phyloP scores from a whole-genome alignment of 2,797 vertebrate genomes.

The Lepus oiostolus region DNA sequence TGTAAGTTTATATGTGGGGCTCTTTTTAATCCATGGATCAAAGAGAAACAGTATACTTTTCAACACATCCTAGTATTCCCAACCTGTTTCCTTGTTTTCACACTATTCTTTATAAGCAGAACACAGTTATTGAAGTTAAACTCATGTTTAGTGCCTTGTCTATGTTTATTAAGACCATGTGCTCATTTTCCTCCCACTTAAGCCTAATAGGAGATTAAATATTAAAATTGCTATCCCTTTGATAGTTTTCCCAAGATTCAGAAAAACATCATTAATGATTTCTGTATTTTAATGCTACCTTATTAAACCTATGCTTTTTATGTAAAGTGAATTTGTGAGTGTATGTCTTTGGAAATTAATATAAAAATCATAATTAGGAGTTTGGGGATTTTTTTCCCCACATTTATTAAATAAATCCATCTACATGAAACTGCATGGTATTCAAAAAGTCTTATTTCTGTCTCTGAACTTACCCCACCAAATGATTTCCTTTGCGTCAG shows the following conservation, averaged over 20 bases:
- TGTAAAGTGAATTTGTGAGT: not conserved
- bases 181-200: not conserved
- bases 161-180: not conserved
- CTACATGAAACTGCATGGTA: not conserved
- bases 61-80: not conserved
- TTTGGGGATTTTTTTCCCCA: not conserved
- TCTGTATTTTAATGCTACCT: not conserved
- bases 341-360: not conserved
- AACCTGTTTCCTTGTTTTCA: conserved; percentile 32
- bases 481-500: not conserved
- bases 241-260: not conserved
- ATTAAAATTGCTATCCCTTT: not conserved
- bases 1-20: conserved; percentile 87
- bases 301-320: not conserved
- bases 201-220: not conserved
- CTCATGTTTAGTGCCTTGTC: not conserved
- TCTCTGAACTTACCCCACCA: not conserved
- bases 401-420: not conserved
- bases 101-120: not conserved
- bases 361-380: not conserved
- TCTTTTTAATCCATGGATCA: not conserved
- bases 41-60: not conserved
- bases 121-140: not conserved
- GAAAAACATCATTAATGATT: not conserved
- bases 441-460: not conserved